Conservation (phyloP, 2,113 vertebrate genomes). For the Oreochromis spilurus region DNA sequence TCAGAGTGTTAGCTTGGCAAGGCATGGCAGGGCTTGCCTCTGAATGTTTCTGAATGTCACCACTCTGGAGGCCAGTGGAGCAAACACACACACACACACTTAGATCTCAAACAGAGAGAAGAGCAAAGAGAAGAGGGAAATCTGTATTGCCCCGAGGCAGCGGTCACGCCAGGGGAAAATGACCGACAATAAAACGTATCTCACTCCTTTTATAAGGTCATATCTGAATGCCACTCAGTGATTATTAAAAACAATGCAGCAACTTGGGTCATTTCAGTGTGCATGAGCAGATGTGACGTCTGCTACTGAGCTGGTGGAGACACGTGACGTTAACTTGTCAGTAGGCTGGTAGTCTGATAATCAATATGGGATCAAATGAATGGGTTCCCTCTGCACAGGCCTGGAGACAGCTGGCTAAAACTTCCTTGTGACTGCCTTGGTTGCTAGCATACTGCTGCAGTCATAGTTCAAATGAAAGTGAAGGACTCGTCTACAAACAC, state of each 20-base stretch:
- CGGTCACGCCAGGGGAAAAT: background rate
- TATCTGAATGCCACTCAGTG: slow-evolving; percentile 39
- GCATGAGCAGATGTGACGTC: background rate
- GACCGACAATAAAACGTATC: background rate
- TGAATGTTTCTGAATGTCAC: slow-evolving; percentile 57
- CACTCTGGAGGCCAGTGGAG: slow-evolving; percentile 47
- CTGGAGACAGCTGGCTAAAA: background rate
- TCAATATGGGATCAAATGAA: background rate
- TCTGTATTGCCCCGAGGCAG: background rate
- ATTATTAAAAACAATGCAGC: slow-evolving; percentile 11
- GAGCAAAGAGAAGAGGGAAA: background rate
- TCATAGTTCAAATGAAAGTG: background rate
- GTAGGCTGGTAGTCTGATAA: background rate
- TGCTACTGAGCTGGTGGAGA: background rate
- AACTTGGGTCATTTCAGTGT: background rate
- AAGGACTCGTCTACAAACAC: background rate
- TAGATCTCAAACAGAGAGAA: background rate
- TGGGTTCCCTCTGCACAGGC: background rate
- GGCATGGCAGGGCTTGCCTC: slow-evolving; percentile 14
- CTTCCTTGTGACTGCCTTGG: background rate
- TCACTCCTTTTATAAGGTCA: slow-evolving; percentile 41
- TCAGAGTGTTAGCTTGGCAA: slow-evolving; percentile 42
- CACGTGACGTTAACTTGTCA: background rate
- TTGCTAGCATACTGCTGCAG: background rate
- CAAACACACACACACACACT: background rate